Evolutionary conservation across 2,797 vertebrate species (phyloP), one percentile per base, ranked within the genome.

Genomic region (Sebastolobus altivelis): DNA sequence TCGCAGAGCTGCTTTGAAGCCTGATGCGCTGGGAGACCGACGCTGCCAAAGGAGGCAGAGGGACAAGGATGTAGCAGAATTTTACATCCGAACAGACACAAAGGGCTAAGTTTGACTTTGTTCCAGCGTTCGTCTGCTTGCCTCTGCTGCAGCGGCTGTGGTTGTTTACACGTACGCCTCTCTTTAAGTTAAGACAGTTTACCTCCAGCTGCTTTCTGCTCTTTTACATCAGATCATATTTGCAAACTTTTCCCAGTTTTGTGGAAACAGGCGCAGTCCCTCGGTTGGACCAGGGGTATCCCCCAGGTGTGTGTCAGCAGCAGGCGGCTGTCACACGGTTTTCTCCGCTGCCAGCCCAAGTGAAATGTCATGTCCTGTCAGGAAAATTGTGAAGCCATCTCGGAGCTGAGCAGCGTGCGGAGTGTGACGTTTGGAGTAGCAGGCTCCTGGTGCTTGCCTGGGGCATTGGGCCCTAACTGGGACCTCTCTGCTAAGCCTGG

Each of bases 361-460:
- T 93, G 93, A 94, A 94, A 94, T 95, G 94, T 95, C 94, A 92
- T 94, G 94, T 94, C 87, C 87, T 93, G 94, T 95, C 95, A 95
- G 92, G 84, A 88, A 93, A 86, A 95, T 95, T 93, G 93, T 89
- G 93, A 92, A 87, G 85, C 88, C 90, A 89, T 91, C 84, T 91
- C 73, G 6, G 89, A 92, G 89, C 77, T 6, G 86, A 90, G 90
- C 76, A 66, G 87, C 74, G 59, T 84, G 90, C 6, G 3, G 77
- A 81, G 89, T 72, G 77, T 84, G 90, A 88, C 81, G 91, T 87
- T 92, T 81, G 82, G 83, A 89, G 89, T 68, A 81, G 90, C 84
- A 65, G 88, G 86, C 87, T 94, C 91, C 90, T 75, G 87, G 93
- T 90, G 92, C 88, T 91, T 77, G 93, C 93, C 94, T 89, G 80